Conservation (phyloP, 64 coral and sea anemone species). For the Acropora tenuis region DNA sequence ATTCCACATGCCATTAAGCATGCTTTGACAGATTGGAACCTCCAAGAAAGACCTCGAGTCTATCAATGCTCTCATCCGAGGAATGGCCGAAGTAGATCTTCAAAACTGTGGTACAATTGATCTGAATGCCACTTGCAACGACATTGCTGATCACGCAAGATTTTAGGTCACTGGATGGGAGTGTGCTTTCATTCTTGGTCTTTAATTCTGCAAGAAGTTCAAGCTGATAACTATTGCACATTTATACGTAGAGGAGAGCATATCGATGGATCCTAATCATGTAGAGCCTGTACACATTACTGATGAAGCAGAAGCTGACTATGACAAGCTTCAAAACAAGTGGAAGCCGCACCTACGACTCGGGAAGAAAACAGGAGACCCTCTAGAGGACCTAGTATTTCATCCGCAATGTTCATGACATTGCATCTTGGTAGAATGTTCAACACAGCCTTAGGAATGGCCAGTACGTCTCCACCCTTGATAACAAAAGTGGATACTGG, state of each 20-base stretch:
- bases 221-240: background rate
- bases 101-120: too few species aligned
- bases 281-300: too few species aligned
- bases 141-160: conserved; percentile 34
- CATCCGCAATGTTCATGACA: too few species aligned
- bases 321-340: too few species aligned
- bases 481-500: too few species aligned
- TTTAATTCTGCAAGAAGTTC: conserved; percentile 71
- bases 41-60: conserved; percentile 48
- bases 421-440: too few species aligned
- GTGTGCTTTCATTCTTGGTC: conserved; percentile 67
- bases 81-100: background rate
- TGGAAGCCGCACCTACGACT: too few species aligned
- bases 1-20: conserved; percentile 50
- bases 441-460: too few species aligned
- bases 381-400: conserved; percentile 31
- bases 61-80: conserved; percentile 38
- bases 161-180: conserved; percentile 49
- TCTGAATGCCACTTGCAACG: conserved; percentile 14
- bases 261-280: too few species aligned
- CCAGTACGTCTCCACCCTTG: too few species aligned
- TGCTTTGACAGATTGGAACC: conserved; percentile 46
- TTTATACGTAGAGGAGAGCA: too few species aligned
- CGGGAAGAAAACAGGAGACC: background rate
- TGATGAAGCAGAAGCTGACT: too few species aligned